Evolutionary conservation across 2,888 invertebrate species (phyloP), one percentile per base, ranked within the genome.

Genomic region (Drosophila basisetae): DNA sequence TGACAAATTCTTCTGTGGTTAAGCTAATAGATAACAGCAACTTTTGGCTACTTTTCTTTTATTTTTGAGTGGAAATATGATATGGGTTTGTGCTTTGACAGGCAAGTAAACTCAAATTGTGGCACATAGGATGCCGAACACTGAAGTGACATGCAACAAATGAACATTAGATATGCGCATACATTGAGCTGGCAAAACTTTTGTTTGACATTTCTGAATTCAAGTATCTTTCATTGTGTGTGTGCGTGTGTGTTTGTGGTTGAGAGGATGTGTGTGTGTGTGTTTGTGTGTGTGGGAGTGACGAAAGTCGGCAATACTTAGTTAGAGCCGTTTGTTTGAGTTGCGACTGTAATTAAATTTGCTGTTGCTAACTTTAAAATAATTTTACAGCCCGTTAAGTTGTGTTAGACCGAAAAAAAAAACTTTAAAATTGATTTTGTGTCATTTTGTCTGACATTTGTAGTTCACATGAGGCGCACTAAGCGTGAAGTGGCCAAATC

Each of bases 281-380:
- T 22, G n/a, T n/a, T n/a, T 39, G 39, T 10, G 43, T 47, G 53
- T 22, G 43, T 56, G 65, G 31, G 33, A 53, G 60, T 49, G 43
- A 47, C 18, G n/a, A 63, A 63, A 79, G 63, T 78, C 50, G 63
- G 53, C 76, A 53, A 37, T 61, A 80, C 73, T 72, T 84, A 88
- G 89, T 83, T 83, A 80, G 89, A 74, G 80, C 37, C 80, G 78
- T 80, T 83, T 88, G 85, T 88, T 74, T 88, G 78, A 83, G 80
- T 85, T 85, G 80, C 31, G 80, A 74, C 67, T 80, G 68, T 87
- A 84, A 84, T 84, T 80, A 82, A 88, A 82, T 83, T 87, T 76
- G 54, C 63, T 47, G 60, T 61, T 61, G 37, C 52, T 35, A 78
- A 78, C 70, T 80, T 76, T 68, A 66, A 63, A 76, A 80, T 80